Evolutionary conservation across 2,113 vertebrate genomes (phyloP), one percentile per base, ranked within the genome.

Genomic region (Oostethus manadensis): DNA sequence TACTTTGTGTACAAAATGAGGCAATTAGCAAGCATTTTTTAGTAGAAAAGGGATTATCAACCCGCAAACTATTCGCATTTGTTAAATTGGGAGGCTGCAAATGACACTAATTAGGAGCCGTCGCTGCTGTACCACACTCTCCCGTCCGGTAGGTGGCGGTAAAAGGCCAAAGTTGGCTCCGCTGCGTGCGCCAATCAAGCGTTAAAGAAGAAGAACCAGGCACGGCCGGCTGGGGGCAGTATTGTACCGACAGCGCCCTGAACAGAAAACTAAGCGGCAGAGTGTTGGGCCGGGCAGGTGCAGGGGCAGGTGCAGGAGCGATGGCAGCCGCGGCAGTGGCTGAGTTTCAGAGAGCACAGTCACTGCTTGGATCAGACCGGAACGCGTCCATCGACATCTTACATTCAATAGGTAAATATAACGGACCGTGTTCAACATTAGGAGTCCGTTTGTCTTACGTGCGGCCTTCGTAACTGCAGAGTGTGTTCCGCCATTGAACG

Each of bases 311-410:
- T 44, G 64, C 61, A 72, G 86, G 88, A 90, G 93, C 93, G 92
- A 94, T 94, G 94, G 94, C 93, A 91, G 91, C 92, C 77, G 93
- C 93, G 90, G 93, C 93, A 70, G 92, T 92, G 89, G 89, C 93
- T 86, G 94, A 96, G 92, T 94, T 95, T 88, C 93, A 94, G 91
- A 93, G 93, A 89, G 94, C 93, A 10, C 93, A 94, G 90, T 95
- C 94, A 85, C 89, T 96, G 66, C 86, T 96, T 66, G 91, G 88
- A 77, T 93, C 93, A 56, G 93, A 96, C 84, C 89, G 91, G 70
- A 88, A 94, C 80, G 94, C 94, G 56, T 95, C 93, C 44, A 97
- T 97, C 74, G 94, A 94, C 75, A 97, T 97, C 77, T 87, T 95
- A 47, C 94, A 95, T 63, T 93, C 93, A 56, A 94, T 97, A 73